These are phyloP conservation scores for Bombus balteatus DNA, from an alignment of 1,140 invertebrate species.

Conservation along the genomic window DNA sequence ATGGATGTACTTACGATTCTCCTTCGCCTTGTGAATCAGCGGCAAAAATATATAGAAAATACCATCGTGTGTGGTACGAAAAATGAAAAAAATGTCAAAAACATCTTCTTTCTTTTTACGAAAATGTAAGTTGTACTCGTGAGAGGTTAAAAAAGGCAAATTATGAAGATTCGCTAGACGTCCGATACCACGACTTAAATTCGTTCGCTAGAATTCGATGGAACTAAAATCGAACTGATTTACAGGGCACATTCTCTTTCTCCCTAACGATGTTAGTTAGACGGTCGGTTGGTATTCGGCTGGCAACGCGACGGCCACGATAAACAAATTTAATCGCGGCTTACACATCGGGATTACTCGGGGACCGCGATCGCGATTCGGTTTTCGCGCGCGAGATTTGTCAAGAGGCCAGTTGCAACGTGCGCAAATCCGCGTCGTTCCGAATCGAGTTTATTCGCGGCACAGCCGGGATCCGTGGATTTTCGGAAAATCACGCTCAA, in stretches of 20 bases:
- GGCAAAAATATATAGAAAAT: neutral
- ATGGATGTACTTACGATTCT: constrained; percentile 40
- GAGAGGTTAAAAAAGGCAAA: no score
- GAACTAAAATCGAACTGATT: neutral
- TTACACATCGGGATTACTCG: constrained; percentile 37
- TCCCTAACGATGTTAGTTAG: neutral
- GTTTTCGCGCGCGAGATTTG: constrained; percentile 41
- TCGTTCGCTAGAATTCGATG: neutral
- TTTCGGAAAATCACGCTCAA: constrained; percentile 5
- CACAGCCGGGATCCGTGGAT: neutral
- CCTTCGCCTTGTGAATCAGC: neutral
- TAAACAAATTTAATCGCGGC: constrained; percentile 64
- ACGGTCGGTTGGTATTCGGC: neutral
- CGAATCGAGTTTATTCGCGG: constrained; percentile 32
- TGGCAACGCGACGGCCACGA: neutral
- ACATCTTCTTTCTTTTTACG: no score
- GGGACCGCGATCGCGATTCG: constrained; percentile 34
- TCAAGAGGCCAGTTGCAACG: constrained; percentile 13
- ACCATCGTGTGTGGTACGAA: no score
- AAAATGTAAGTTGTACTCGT: no score
- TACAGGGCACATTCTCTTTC: neutral
- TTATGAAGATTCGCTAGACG: no score
- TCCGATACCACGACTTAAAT: no score
- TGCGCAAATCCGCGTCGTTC: constrained; percentile 27
- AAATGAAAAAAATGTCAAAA: no score